phyloP scores from a whole-genome alignment of 2,888 invertebrate species.

The Platypus cylindrus region DNA sequence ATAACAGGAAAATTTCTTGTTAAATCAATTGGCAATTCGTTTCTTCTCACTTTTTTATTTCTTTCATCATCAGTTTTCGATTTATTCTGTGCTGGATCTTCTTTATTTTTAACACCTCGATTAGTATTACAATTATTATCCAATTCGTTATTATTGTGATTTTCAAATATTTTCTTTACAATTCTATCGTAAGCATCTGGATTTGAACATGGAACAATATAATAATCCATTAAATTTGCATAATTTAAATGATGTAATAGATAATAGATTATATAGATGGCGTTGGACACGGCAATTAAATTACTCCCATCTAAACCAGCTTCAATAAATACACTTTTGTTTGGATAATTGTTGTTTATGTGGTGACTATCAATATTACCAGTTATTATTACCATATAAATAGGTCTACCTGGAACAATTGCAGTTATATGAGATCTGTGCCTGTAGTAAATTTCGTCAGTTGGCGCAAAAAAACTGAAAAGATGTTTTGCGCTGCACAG shows the following conservation, averaged over 20 bases:
- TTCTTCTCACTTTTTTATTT: neutral
- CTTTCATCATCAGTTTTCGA: neutral
- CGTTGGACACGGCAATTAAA: slow-evolving; percentile 19
- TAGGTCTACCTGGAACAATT: slow-evolving; percentile 12
- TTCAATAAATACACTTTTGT: slow-evolving; percentile 18
- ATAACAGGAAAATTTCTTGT: slow-evolving; percentile 18
- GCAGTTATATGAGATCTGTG: neutral
- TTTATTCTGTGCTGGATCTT: neutral
- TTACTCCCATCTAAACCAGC: slow-evolving; percentile 21
- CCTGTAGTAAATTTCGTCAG: neutral
- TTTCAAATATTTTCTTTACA: slow-evolving; percentile 6
- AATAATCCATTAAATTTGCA: slow-evolving; percentile 18
- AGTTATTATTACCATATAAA: slow-evolving; percentile 14
- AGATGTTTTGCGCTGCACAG: neutral
- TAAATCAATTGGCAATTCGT: slow-evolving; percentile 10
- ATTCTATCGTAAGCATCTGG: slow-evolving; percentile 21
- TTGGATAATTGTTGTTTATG: slow-evolving; percentile 1
- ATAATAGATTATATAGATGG: slow-evolving; percentile 20
- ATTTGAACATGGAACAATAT: slow-evolving; percentile 23
- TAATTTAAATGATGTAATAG: slow-evolving; percentile 16
- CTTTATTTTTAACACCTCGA: neutral
- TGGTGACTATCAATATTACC: neutral
- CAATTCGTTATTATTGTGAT: slow-evolving; percentile 1
- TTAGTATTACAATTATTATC: neutral
- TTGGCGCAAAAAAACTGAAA: neutral